Base-by-base conservation (phyloP, 2,113 vertebrate species). In the Synodontis membranacea region DNA sequence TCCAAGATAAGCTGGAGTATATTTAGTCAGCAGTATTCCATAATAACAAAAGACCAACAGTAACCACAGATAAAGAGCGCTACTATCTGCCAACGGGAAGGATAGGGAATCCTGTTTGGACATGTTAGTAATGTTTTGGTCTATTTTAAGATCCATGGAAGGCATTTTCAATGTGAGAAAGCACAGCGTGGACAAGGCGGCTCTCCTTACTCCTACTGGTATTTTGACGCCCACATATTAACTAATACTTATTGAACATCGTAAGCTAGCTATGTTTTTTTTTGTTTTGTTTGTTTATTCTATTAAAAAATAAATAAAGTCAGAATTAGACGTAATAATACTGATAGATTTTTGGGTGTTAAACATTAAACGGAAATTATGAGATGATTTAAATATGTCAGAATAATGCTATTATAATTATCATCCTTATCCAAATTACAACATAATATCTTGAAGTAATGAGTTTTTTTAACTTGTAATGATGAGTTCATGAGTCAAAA, bases 1-100 rank as follows among this genome's bases (percentile, higher is more conserved):
- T 52, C 76, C 56, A 19, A 62, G 84, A 85, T 85, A 80, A 85
- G 25, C 34, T 58, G 58, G 74, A 52, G 62, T 85, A 48, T 52
- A 85, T 79, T 66, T 52, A 66, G 44, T 66, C 75, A 39, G 7
- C 19, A 62, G 58, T n/a, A 80, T 85, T 79, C 56, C 42, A 6
- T 12, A 64, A 85, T 17, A 64, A 37, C 52, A 74, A n/a, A 68
- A 74, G 37, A 42, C 46, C 31, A 52, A 28, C 44, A 79, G 44
- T 14, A 25, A 28, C 1, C 23, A 17, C 37, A 79, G 34, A 84
- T 75, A 66, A 85, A 78, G 58, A 42, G n/a, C 44, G n/a, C 84
- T 50, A 66, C 50, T 56, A 66, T 58, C 31, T 37, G 44, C 21
- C 23, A 42, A 42, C 31, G 7, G 60, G 39, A 85, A 80, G 60